Conservation (phyloP, 2,888 invertebrate genomes). For the Hetaerina titia region DNA sequence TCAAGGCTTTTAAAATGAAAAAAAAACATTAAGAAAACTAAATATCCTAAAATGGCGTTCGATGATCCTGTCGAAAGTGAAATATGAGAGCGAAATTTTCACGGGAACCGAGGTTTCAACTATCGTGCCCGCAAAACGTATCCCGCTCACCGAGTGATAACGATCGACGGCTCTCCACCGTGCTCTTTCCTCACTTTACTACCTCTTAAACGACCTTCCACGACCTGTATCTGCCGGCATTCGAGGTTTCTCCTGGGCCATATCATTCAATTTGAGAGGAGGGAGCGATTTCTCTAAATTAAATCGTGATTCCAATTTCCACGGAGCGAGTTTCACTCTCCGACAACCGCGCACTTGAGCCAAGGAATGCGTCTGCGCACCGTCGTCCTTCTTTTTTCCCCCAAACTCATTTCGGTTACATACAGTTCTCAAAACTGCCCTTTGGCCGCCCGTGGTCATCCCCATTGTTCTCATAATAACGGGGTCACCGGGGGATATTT, state of each 20-base stretch:
- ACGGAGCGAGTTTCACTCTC: background rate
- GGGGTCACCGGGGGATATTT: background rate
- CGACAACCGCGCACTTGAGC: background rate
- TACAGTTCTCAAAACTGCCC: slow-evolving; percentile 28
- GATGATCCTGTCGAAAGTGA: too few relatives aligned
- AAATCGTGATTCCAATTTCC: background rate
- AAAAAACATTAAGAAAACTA: too few relatives aligned
- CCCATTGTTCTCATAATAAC: slow-evolving; percentile 14
- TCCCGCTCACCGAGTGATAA: background rate
- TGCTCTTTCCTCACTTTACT: background rate
- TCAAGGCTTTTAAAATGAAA: too few relatives aligned
- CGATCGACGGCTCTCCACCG: background rate
- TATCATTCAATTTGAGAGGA: background rate
- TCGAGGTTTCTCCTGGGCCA: background rate
- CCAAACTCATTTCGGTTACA: background rate
- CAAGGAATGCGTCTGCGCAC: background rate
- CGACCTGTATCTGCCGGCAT: background rate
- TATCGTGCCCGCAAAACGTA: background rate
- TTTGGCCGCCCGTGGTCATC: background rate
- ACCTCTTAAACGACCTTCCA: background rate
- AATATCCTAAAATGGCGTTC: too few relatives aligned
- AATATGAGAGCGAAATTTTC: too few relatives aligned
- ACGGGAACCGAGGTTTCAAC: too few relatives aligned
- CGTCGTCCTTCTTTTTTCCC: background rate
- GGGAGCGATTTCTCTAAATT: background rate